Evolutionary conservation across 1,140 invertebrate species (phyloP), one percentile per base, ranked within the genome.

Genomic region (Helicoverpa armigera): DNA sequence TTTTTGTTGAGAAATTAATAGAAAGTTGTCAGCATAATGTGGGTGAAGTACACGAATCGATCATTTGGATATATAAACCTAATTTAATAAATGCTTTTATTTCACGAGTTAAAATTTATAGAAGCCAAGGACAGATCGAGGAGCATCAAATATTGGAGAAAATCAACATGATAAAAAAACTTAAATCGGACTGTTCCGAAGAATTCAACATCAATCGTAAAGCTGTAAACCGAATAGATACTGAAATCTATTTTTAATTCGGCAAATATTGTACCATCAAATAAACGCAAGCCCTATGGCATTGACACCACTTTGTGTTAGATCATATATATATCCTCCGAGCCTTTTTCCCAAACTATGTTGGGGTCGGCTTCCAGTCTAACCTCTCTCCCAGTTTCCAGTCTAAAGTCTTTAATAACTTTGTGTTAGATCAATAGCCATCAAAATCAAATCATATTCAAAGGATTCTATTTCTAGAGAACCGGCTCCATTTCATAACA

Each of bases 1-100:
- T 89, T 89, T 89, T 79, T 73, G 82, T 61, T 72, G 9, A 72
- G 50, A 79, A 79, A 67, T 65, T 79, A 61, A 56, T 79, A 53
- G 58, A 60, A 73, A 77, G 53, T 56, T 35, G 12, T 48, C 76
- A 79, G 50, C 53, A 29, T 70, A 50, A 54, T 67, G 60, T 53
- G 23, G 65, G 65, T 69, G 65, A 69, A 69, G 65, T 69, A 69
- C 65, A 50, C 18, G 18, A 18, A 13, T 23, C 13, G 2, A 67
- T 48, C 43, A 69, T 69, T 67, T 69, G 18, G 43, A 69, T 50
- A 67, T 67, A 67, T 50, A 50, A 10, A 12, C 9, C 10, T 16
- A 67, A n/a, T 48, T 16, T 48, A 23, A 23, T 35, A 7, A 35
- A 35, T 35, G 35, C 7, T 35, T 35, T 35, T 35, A 5, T 35